Conservation (phyloP, 2,113 vertebrate genomes). For the Saimiri boliviensis region DNA sequence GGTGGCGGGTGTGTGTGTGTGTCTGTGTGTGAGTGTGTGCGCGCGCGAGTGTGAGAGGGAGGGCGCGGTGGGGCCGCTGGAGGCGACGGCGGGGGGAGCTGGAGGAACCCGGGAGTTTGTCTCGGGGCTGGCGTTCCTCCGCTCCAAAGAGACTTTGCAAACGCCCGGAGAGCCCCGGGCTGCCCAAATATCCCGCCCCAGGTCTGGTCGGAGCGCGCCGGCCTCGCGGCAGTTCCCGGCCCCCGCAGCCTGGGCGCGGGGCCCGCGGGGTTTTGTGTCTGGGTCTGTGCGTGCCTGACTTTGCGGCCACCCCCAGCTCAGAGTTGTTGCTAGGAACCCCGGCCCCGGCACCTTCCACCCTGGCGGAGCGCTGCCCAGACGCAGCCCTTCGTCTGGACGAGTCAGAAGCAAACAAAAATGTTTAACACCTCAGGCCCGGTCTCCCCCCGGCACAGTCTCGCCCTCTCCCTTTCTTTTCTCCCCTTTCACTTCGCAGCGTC, state of each 20-base stretch:
- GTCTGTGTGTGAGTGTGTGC: neutral
- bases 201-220: neutral
- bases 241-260: constrained; percentile 28
- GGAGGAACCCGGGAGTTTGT: constrained; percentile 22
- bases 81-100: neutral
- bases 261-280: constrained; percentile 54
- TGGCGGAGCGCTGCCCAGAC: neutral
- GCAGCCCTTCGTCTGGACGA: constrained; percentile 29
- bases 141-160: constrained; percentile 48
- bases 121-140: neutral
- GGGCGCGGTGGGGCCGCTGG: neutral
- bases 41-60: neutral
- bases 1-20: constrained; percentile 40
- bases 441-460: constrained; percentile 51
- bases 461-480: constrained; percentile 64
- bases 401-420: constrained; percentile 66
- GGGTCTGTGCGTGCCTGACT: neutral
- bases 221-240: neutral
- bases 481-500: constrained; percentile 70
- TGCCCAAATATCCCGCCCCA: neutral
- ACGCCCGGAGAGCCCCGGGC: neutral
- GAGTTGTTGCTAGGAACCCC: neutral
- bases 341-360: neutral
- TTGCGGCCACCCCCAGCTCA: neutral
- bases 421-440: constrained; percentile 76